Evolutionary conservation across 2,888 invertebrate species (phyloP).

Genomic region (Timema podura): DNA sequence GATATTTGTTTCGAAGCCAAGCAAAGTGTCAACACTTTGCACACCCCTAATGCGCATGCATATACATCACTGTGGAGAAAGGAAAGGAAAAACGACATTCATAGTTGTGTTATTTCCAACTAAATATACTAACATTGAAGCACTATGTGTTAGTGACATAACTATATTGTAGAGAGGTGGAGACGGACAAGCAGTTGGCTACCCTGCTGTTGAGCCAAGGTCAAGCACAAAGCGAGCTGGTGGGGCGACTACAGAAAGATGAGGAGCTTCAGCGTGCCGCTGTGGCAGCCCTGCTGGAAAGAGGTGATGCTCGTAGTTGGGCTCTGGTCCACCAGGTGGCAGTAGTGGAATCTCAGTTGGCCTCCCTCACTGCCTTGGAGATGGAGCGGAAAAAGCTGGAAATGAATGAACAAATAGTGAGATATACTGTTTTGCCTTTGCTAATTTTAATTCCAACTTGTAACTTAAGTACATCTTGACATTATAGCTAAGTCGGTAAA

Average conservation of each 20-base stretch:
- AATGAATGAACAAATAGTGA: constrained; percentile 62
- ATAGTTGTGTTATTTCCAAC: no score
- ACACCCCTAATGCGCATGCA: no score
- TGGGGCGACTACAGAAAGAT: constrained; percentile 60
- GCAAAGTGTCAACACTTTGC: no score
- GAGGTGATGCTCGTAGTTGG: constrained; percentile 71
- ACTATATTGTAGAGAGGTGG: constrained; percentile 51
- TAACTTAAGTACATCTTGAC: no score
- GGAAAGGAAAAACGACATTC: no score
- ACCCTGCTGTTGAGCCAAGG: constrained; percentile 60
- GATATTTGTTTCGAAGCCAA: no score
- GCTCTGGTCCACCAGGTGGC: constrained; percentile 68
- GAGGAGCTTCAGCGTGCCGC: constrained; percentile 69
- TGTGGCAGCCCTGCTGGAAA: constrained; percentile 65
- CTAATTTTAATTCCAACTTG: no score
- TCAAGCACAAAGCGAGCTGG: constrained; percentile 55
- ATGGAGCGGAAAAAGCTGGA: constrained; percentile 65
- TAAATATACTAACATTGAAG: no score
- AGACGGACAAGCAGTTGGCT: constrained; percentile 56
- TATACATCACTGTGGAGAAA: no score
- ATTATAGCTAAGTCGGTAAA: no score
- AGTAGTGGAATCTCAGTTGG: constrained; percentile 66
- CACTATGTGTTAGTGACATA: no score
- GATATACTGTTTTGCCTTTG: constrained; percentile 29
- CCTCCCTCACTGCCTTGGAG: constrained; percentile 66